Base-by-base conservation (phyloP, 1,140 invertebrate species). In the Marisa cornuarietis region DNA sequence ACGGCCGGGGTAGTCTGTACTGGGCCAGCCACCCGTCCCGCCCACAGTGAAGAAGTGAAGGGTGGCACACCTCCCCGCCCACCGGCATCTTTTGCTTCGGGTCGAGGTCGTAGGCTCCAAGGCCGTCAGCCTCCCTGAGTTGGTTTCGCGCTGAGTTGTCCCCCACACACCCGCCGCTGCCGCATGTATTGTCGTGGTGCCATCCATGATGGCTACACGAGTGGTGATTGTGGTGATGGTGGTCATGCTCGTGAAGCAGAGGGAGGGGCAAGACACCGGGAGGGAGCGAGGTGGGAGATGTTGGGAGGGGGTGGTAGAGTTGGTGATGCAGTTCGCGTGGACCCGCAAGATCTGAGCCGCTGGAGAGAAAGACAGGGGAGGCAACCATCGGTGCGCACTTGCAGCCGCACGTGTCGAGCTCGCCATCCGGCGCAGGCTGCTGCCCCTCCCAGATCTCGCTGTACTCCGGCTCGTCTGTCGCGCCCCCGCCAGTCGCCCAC, bases 1-100 rank as follows among this genome's bases (percentile, higher is more conserved):
- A n/a, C n/a, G n/a, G n/a, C n/a, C 75, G 52, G 76, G 76, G 63
- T 10, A 77, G 76, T 31, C 63, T 63, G 51, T 77, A 77, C 49
- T 63, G 65, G 76, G 76, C 49, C 76, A 77, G 51, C 76, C 76
- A 77, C 22, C 63, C 76, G 63, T 68, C 68, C 63, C 63, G 5
- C 62, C 63, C 13, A n/a, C 66, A 63, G 76, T 24, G 42, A 51
- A 18, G 76, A 14, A 62, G 3, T 6, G 8, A 10, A 51, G 18
- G 6, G 22, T 49, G 51, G 51, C 42, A 49, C 3, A 0, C 69
- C 20, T n/a, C 42, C 69, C 31, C 1, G 10, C 4, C 51, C 14
- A n/a, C 24, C 42, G 49, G 11, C 42, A 54, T 11, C 14, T 18
- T 49, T 1, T 52, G 16, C 49, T 22, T 42, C 73, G 31, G 54